Conservation (phyloP, 2,888 invertebrate genomes). For the Rhagonycha fulva region DNA sequence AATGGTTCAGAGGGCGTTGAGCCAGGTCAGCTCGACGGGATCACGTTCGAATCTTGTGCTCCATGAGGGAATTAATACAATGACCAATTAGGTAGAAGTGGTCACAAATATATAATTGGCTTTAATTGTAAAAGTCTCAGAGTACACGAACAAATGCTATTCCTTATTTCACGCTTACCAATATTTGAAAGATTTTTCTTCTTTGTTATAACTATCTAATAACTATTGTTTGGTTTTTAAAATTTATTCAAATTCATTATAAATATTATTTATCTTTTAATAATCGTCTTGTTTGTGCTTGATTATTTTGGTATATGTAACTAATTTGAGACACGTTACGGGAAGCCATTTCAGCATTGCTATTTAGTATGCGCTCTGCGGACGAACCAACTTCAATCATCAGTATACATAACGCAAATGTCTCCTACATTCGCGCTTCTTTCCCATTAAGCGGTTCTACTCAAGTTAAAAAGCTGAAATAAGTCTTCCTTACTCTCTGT, state of each 20-base stretch:
- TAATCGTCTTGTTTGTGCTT: not conserved
- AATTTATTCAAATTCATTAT: not conserved
- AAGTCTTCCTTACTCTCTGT: conserved; percentile 46
- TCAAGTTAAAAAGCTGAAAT: conserved; percentile 49
- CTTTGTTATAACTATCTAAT: too few species aligned
- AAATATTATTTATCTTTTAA: not conserved
- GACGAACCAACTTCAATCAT: conserved; percentile 45
- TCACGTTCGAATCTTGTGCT: conserved; percentile 34
- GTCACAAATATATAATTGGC: conserved; percentile 5
- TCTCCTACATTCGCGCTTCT: conserved; percentile 49
- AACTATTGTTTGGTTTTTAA: too few species aligned
- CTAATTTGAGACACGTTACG: conserved; percentile 38
- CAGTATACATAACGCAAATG: conserved; percentile 51
- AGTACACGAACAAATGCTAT: not conserved
- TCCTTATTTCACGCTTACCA: not conserved
- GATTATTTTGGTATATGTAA: conserved; percentile 15
- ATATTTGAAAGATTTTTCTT: not conserved
- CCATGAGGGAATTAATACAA: conserved; percentile 29
- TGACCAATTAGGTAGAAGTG: conserved; percentile 28
- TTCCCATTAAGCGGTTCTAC: conserved; percentile 46
- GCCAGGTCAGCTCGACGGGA: conserved; percentile 34
- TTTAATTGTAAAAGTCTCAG: not conserved
- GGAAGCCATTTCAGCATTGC: conserved; percentile 36
- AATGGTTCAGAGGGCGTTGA: conserved; percentile 32
- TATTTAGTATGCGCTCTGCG: conserved; percentile 45